A percentile compares a stretch with the other conserved stretches of the same genome.
These are phyloP conservation scores for Porites australiensis DNA, from an alignment of 64 coral and sea anemone genomes.

Conservation along the genomic window DNA sequence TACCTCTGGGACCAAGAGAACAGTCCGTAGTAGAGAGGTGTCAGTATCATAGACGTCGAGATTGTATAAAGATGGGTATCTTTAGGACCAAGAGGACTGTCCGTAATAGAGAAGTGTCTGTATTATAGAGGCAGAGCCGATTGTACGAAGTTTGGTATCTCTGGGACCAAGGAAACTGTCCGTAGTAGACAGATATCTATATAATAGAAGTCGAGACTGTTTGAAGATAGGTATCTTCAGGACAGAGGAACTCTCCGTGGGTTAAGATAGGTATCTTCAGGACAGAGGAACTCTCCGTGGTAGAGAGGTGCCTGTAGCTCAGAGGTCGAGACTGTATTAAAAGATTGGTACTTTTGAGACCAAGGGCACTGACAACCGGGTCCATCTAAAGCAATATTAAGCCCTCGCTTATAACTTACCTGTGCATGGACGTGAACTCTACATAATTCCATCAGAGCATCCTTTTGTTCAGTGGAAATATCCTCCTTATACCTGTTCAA, in stretches of 20 bases:
- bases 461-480: constrained; percentile 98
- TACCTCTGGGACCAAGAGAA: neutral
- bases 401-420: constrained; percentile 42
- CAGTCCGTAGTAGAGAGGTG: neutral
- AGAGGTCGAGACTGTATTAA: no score
- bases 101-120: neutral
- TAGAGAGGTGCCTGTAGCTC: no score
- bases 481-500: constrained; percentile 94
- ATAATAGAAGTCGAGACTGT: neutral
- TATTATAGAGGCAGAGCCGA: neutral
- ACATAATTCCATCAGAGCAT: constrained; percentile 90
- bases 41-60: neutral
- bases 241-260: neutral
- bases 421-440: constrained; percentile 82
- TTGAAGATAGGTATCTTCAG: neutral
- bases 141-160: neutral
- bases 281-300: neutral
- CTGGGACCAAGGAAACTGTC: neutral
- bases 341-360: no score
- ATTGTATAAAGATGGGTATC: neutral
- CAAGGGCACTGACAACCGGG: neutral
- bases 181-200: neutral
- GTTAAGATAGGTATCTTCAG: neutral
- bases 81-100: neutral
- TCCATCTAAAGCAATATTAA: neutral